Percentiles rank a stretch among this genome's conserved stretches.
phyloP scores from a whole-genome alignment of 2,797 vertebrate species.

The Leptoclinus maculatus region DNA sequence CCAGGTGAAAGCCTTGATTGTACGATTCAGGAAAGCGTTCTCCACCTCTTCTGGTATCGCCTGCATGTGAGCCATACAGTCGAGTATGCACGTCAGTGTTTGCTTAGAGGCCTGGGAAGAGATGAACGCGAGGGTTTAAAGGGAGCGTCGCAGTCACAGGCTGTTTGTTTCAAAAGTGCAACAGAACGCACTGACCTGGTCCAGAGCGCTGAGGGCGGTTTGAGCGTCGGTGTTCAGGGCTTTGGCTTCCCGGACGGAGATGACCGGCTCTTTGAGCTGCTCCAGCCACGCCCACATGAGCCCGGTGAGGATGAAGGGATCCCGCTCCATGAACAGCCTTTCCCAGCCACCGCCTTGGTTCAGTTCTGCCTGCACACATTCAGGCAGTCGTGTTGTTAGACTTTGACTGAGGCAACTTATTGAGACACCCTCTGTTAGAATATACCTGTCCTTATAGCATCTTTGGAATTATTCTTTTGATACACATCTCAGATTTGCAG shows the following conservation, averaged over 20 bases:
- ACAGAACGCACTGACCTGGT: slow-evolving; percentile 81
- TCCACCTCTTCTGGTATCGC: slow-evolving; percentile 88
- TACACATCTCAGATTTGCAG: too few relatives aligned
- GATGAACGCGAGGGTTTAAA: neutral
- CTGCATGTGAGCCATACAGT: slow-evolving; percentile 89
- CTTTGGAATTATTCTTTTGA: neutral
- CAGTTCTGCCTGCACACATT: slow-evolving; percentile 88
- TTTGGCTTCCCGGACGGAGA: slow-evolving; percentile 85
- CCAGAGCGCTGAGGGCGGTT: slow-evolving; percentile 84
- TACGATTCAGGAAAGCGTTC: slow-evolving; percentile 87
- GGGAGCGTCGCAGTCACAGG: neutral
- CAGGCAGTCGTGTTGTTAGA: neutral
- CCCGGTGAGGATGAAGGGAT: slow-evolving; percentile 92
- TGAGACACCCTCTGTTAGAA: neutral
- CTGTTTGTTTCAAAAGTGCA: neutral
- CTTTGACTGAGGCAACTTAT: neutral
- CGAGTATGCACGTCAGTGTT: slow-evolving; percentile 89
- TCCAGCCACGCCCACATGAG: slow-evolving; percentile 99
- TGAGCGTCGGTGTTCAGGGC: slow-evolving; percentile 82
- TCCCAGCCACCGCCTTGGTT: slow-evolving; percentile 95
- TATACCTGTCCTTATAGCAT: neutral
- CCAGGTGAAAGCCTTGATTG: slow-evolving; percentile 93
- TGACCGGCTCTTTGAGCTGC: slow-evolving; percentile 93
- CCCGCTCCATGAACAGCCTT: slow-evolving; percentile 90
- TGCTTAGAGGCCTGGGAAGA: slow-evolving; percentile 87